These are phyloP conservation scores for Cebus imitator DNA, from an alignment of 2,113 vertebrate species.

Conservation along the genomic window DNA sequence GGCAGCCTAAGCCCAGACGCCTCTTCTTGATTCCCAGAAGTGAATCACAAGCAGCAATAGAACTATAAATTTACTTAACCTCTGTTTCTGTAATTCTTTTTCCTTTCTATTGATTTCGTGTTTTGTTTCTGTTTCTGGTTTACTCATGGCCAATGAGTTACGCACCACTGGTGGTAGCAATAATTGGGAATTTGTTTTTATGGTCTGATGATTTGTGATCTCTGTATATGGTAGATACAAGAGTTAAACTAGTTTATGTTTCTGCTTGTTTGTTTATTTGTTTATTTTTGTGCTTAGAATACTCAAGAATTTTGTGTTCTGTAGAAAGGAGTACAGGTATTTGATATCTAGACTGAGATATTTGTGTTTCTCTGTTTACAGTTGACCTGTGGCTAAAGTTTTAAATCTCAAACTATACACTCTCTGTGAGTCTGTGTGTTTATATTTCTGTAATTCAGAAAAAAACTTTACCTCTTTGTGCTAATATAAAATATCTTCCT, in stretches of 20 bases:
- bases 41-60: background rate
- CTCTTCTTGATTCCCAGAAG: background rate
- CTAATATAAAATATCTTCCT: background rate
- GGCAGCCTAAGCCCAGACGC: too few species aligned
- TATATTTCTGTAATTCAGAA: background rate
- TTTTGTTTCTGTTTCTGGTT: constrained; percentile 14
- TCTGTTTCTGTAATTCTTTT: background rate
- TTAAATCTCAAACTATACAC: background rate
- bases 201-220: background rate
- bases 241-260: background rate
- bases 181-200: background rate
- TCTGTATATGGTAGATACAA: background rate
- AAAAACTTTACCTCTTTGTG: background rate
- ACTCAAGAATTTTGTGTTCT: background rate
- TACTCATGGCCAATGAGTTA: background rate
- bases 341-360: background rate
- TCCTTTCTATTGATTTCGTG: background rate
- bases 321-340: background rate
- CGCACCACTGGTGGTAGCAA: background rate
- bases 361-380: constrained; percentile 1
- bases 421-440: background rate
- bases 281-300: background rate
- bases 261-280: background rate
- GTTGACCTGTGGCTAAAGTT: background rate
- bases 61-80: background rate